These are phyloP conservation scores for Panagrolaimus sp. DNA, from an alignment of 1,140 invertebrate species.

Conservation along the genomic window DNA sequence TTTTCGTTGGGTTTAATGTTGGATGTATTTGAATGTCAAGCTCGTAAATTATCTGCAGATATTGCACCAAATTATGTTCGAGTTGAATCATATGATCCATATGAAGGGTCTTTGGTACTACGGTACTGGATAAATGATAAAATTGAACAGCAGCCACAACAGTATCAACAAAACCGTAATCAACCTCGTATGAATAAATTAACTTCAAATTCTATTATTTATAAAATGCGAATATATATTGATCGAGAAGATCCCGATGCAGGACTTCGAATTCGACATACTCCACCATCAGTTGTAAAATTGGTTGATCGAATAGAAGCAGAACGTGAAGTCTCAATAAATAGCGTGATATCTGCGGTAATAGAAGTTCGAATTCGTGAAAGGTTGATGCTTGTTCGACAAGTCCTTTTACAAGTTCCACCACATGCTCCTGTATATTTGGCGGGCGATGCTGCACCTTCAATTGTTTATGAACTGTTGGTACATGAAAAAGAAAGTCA, in stretches of 20 bases:
- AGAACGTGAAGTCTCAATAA: conserved; percentile 79
- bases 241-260: conserved; percentile 15
- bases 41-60: conserved; percentile 66
- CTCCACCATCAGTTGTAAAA: conserved; percentile 59
- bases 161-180: neutral
- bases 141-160: neutral
- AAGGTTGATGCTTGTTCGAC: conserved; percentile 73
- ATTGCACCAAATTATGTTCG: conserved; percentile 80
- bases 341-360: conserved; percentile 84
- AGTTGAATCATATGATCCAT: conserved; percentile 64
- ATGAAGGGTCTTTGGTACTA: conserved; percentile 19
- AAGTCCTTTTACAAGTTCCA: conserved; percentile 66
- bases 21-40: conserved; percentile 90
- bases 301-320: conserved; percentile 38
- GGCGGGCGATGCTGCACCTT: conserved; percentile 28
- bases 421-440: conserved; percentile 63
- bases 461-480: conserved; percentile 27
- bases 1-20: conserved; percentile 91
- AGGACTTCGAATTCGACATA: conserved; percentile 24
- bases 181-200: conserved; percentile 21
- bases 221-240: conserved; percentile 68
- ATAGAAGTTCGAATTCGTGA: conserved; percentile 83
- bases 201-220: conserved; percentile 68
- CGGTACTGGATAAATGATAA: conserved; percentile 30
- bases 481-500: conserved; percentile 8